These are phyloP conservation scores for Epinotia demarniana DNA, from an alignment of 2,888 invertebrate species.

Conservation along the genomic window DNA sequence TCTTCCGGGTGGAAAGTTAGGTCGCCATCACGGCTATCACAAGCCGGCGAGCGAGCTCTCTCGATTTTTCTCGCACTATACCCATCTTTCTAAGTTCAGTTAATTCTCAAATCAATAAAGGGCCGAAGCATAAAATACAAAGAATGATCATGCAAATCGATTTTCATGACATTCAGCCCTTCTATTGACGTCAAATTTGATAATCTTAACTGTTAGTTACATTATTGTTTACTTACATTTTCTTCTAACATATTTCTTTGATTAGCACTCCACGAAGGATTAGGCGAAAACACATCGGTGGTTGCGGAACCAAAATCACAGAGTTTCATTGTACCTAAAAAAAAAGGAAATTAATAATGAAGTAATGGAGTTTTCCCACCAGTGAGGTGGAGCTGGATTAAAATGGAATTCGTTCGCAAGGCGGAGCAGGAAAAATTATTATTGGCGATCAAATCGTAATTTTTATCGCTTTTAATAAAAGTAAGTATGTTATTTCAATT, in stretches of 20 bases:
- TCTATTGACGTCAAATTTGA: too few relatives aligned
- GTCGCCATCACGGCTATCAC: not conserved
- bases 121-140: too few relatives aligned
- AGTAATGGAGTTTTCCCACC: not conserved
- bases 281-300: conserved; percentile 91
- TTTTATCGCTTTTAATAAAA: not conserved
- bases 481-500: not conserved
- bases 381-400: too few relatives aligned
- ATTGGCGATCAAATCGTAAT: not conserved
- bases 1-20: too few relatives aligned
- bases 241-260: conserved; percentile 96
- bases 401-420: not conserved
- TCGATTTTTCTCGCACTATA: not conserved
- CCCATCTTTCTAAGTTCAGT: not conserved
- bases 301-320: conserved; percentile 99
- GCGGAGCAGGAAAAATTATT: not conserved
- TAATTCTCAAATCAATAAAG: too few relatives aligned
- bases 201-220: not conserved
- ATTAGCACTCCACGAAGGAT: conserved; percentile 96
- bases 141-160: too few relatives aligned
- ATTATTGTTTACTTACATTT: conserved; percentile 86
- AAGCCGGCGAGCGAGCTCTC: not conserved
- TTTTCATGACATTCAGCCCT: too few relatives aligned
- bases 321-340: conserved; percentile 89
- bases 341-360: conserved; percentile 27